These are phyloP conservation scores for Sylvicola cinctus DNA, from an alignment of 2,888 invertebrate genomes.

Conservation along the genomic window DNA sequence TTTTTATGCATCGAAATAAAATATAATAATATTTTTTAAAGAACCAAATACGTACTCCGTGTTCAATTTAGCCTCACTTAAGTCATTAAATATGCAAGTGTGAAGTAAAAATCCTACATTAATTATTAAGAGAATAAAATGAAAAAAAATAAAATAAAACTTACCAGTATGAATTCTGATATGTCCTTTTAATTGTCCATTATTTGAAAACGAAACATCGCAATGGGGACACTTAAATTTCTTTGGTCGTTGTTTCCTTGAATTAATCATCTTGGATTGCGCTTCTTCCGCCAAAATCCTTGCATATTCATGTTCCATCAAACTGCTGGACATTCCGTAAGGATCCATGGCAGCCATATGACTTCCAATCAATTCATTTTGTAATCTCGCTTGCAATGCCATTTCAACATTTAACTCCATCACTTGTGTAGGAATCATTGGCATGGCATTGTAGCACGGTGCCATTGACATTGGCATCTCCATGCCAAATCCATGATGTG, in stretches of 20 bases:
- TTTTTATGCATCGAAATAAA: too few relatives aligned
- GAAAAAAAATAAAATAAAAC: too few relatives aligned
- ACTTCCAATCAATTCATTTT: conserved; percentile 3
- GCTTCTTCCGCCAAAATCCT: conserved; percentile 50
- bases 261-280: conserved; percentile 40
- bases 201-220: conserved; percentile 81
- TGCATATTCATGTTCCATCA: conserved; percentile 48
- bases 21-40: too few relatives aligned
- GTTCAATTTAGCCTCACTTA: too few relatives aligned
- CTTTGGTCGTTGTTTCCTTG: conserved; percentile 64
- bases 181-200: conserved; percentile 79
- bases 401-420: conserved; percentile 16
- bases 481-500: too few relatives aligned
- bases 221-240: conserved; percentile 83
- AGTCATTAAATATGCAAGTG: too few relatives aligned
- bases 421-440: conserved; percentile 9
- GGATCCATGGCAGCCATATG: conserved; percentile 14
- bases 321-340: conserved; percentile 23
- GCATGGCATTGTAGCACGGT: conserved; percentile 10
- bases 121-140: background rate
- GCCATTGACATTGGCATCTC: too few relatives aligned
- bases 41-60: too few relatives aligned
- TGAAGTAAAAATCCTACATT: too few relatives aligned
- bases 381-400: background rate
- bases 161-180: conserved; percentile 77